These are phyloP conservation scores for Scolopax rusticola DNA, from an alignment of 2,797 vertebrate genomes.

Conservation along the genomic window DNA sequence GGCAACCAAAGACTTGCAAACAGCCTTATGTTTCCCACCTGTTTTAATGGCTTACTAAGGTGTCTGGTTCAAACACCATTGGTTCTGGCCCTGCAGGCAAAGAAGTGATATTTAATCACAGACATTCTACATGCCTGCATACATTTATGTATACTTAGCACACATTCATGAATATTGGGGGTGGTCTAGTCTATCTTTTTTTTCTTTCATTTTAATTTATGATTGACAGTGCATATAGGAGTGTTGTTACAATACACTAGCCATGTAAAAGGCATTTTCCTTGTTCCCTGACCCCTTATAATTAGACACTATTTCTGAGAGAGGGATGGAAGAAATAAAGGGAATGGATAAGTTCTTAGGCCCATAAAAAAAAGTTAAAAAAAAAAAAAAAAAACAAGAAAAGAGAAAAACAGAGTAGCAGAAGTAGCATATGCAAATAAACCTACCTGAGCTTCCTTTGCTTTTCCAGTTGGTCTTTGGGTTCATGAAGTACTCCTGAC, in stretches of 20 bases:
- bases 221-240: neutral
- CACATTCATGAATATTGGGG: neutral
- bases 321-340: neutral
- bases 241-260: neutral
- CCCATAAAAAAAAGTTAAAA: neutral
- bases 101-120: neutral
- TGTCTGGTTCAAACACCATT: neutral
- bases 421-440: neutral
- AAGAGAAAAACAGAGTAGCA: neutral
- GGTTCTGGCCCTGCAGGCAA: neutral
- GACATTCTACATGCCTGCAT: neutral
- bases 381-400: neutral
- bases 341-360: neutral
- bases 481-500: neutral
- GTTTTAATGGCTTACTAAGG: neutral
- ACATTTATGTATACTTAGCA: neutral
- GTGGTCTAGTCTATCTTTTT: neutral
- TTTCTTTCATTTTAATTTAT: neutral
- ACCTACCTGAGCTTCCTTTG: slow-evolving; percentile 15
- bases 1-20: neutral
- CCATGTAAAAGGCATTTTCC: neutral
- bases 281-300: neutral
- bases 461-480: neutral
- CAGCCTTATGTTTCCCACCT: neutral
- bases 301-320: neutral